Conservation (phyloP, 2,797 vertebrate species). For the Pelochelys cantorii region DNA sequence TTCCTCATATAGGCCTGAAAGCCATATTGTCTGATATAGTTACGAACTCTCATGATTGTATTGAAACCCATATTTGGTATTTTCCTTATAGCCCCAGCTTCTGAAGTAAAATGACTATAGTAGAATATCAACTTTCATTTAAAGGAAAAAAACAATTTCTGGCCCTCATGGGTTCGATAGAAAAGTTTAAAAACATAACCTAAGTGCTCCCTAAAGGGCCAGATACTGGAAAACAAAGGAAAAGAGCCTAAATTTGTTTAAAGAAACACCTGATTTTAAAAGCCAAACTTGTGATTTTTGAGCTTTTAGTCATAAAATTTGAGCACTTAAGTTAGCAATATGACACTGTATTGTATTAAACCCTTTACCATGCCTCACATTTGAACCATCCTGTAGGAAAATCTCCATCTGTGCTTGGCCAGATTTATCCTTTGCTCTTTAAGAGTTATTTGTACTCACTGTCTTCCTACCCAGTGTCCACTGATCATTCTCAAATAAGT, state of each 20-base stretch:
- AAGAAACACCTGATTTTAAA: background rate
- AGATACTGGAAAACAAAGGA: background rate
- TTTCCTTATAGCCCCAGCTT: background rate
- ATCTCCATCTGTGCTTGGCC: background rate
- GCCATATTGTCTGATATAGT: background rate
- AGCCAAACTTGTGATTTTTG: background rate
- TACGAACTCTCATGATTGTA: background rate
- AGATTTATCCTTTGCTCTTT: background rate
- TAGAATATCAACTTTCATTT: background rate
- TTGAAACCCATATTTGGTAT: background rate
- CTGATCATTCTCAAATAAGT: background rate
- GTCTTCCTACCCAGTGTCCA: background rate
- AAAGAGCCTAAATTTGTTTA: background rate
- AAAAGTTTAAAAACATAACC: background rate
- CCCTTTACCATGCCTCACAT: background rate
- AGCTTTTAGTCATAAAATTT: conserved; percentile 2
- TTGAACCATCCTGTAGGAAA: conserved; percentile 7
- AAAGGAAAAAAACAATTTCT: background rate
- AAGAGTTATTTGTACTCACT: background rate
- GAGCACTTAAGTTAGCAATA: background rate
- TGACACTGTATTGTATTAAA: background rate
- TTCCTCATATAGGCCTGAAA: background rate
- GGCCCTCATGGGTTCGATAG: background rate
- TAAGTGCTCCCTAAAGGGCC: background rate
- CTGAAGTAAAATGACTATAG: background rate